Evolutionary conservation across 1,140 invertebrate species (phyloP).

Genomic region (Papilio aristodemus): DNA sequence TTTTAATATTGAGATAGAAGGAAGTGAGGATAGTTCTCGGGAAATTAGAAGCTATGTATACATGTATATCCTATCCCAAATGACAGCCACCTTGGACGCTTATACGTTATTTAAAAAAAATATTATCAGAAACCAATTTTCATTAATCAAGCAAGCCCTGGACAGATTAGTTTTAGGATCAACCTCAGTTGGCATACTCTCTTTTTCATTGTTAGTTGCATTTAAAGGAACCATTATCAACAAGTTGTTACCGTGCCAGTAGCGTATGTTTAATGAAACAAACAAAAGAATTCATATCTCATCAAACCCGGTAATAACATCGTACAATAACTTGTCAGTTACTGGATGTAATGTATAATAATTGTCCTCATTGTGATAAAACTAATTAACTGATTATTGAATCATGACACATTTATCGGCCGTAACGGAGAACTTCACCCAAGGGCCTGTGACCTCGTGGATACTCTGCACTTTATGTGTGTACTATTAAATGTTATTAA

Average conservation of each 20-base stretch:
- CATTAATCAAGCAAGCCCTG: too few relatives aligned
- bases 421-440: neutral
- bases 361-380: conserved; percentile 1
- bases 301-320: neutral
- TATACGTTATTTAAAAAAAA: too few relatives aligned
- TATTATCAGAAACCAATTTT: too few relatives aligned
- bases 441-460: neutral
- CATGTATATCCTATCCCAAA: too few relatives aligned
- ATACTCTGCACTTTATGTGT: neutral
- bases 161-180: too few relatives aligned
- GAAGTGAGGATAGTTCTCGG: too few relatives aligned
- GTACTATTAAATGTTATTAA: neutral
- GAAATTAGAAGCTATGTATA: too few relatives aligned
- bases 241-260: too few relatives aligned
- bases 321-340: neutral
- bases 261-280: neutral
- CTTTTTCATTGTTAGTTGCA: too few relatives aligned
- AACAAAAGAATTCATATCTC: neutral
- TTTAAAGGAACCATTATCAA: too few relatives aligned
- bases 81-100: too few relatives aligned
- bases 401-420: neutral
- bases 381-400: neutral
- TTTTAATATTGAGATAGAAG: conserved; percentile 31
- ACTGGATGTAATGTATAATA: neutral
- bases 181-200: too few relatives aligned